A percentile compares a stretch with the other conserved stretches of the same genome.
Conservation (phyloP, 2,797 vertebrate genomes). For the Sylvilagus floridanus region DNA sequence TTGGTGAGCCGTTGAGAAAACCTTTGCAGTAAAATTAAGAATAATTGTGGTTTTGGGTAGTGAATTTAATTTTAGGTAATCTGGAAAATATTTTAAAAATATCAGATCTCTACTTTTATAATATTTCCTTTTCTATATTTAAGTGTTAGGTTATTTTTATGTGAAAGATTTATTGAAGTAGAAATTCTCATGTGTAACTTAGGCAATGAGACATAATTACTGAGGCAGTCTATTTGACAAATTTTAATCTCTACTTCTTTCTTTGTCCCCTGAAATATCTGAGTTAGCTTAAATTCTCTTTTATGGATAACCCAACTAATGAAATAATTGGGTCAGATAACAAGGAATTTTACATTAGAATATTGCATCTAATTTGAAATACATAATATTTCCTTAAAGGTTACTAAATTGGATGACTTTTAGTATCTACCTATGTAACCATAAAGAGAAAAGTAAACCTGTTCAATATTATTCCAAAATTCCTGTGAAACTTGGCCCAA, state of each 20-base stretch:
- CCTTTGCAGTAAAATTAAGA: neutral
- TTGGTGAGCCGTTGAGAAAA: conserved; percentile 42
- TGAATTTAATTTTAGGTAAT: conserved; percentile 70
- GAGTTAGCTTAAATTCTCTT: neutral
- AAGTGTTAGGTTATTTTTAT: conserved; percentile 15
- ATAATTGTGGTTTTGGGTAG: conserved; percentile 70
- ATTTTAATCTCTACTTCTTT: neutral
- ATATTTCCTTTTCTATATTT: neutral
- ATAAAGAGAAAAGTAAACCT: conserved; percentile 43
- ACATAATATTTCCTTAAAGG: neutral
- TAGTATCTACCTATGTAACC: neutral
- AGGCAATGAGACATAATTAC: neutral
- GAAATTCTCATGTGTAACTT: conserved; percentile 6
- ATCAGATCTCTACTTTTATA: neutral
- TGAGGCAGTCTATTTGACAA: neutral
- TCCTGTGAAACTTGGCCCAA: neutral
- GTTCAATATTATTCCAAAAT: neutral
- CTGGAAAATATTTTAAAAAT: conserved; percentile 68
- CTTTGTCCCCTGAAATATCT: neutral
- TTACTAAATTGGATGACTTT: neutral
- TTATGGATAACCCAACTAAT: neutral
- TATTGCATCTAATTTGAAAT: neutral
- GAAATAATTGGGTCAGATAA: neutral
- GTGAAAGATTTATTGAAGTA: neutral
- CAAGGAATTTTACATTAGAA: neutral